These are phyloP conservation scores for Daphoenositta chrysoptera DNA, from an alignment of 2,113 vertebrate genomes.

Conservation along the genomic window DNA sequence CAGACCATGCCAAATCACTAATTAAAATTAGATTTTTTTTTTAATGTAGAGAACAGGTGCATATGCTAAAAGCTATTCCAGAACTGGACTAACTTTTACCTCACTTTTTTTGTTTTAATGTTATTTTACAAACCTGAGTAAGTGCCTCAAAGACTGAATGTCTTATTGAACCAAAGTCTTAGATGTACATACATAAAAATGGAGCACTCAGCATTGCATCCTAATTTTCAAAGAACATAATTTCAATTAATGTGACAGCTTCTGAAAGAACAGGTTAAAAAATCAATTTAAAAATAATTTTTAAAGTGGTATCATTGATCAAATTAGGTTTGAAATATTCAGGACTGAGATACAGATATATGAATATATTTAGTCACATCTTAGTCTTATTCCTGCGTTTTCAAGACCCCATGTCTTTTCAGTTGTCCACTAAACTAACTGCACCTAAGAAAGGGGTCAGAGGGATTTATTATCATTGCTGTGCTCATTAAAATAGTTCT, in stretches of 20 bases:
- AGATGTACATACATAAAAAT: background rate
- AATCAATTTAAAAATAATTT: background rate
- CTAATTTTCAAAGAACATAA: background rate
- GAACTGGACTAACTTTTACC: background rate
- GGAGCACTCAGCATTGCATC: background rate
- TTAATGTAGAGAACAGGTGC: constrained; percentile 39
- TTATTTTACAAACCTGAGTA: background rate
- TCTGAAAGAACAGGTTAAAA: background rate
- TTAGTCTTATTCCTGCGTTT: background rate
- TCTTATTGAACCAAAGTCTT: background rate
- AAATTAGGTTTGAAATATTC: background rate
- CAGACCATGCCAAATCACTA: constrained; percentile 68
- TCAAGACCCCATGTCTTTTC: background rate
- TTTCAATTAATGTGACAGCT: background rate
- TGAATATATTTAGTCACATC: background rate
- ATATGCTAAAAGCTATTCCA: background rate
- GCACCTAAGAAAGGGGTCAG: background rate
- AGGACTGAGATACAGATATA: background rate
- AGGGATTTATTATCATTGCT: background rate
- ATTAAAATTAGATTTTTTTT: constrained; percentile 47
- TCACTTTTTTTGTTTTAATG: background rate
- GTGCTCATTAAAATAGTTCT: background rate
- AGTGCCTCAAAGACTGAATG: background rate
- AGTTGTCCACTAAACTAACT: background rate
- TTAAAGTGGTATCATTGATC: background rate